phyloP scores from a whole-genome alignment of 37 sponge, comb jelly and placozoan species.

The Aphrocallistes beatrix region DNA sequence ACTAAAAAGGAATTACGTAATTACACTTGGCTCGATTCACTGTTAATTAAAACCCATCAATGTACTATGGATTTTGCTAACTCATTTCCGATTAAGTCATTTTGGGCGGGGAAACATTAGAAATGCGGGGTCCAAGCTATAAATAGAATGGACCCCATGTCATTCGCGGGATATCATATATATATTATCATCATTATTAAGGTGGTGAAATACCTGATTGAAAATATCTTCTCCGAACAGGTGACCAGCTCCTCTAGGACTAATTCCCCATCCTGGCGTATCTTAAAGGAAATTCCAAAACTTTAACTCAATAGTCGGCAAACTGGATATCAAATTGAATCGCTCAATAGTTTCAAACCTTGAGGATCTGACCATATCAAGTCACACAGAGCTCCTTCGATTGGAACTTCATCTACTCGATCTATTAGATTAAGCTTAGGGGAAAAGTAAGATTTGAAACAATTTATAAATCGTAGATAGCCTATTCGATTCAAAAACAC shows the following conservation, averaged over 20 bases:
- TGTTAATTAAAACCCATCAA: background rate
- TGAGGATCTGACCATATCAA: constrained; percentile 99
- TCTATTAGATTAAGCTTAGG: constrained; percentile 74
- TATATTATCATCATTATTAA: background rate
- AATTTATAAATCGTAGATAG: too few relatives aligned
- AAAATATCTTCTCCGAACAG: constrained; percentile 88
- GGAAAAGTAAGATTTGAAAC: too few relatives aligned
- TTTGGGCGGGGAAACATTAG: too few relatives aligned
- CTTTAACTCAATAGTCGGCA: too few relatives aligned
- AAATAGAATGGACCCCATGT: too few relatives aligned
- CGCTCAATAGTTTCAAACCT: constrained; percentile 28
- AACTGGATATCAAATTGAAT: too few relatives aligned
- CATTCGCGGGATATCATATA: background rate
- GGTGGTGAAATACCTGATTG: constrained; percentile 32
- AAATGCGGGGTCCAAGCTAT: too few relatives aligned
- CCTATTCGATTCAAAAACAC: constrained; percentile 24
- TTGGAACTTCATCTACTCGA: constrained; percentile 91
- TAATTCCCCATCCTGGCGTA: constrained; percentile 93
- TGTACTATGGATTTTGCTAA: too few relatives aligned
- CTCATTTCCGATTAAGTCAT: too few relatives aligned
- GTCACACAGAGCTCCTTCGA: constrained; percentile 96
- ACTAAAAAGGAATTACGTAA: constrained; percentile 32
- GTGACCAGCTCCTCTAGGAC: constrained; percentile 88
- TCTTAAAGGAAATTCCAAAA: too few relatives aligned
- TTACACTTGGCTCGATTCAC: too few relatives aligned